Percentiles rank a stretch among this genome's conserved stretches.
Conservation (phyloP, 2,113 vertebrate species). For the Madoqua kirkii region DNA sequence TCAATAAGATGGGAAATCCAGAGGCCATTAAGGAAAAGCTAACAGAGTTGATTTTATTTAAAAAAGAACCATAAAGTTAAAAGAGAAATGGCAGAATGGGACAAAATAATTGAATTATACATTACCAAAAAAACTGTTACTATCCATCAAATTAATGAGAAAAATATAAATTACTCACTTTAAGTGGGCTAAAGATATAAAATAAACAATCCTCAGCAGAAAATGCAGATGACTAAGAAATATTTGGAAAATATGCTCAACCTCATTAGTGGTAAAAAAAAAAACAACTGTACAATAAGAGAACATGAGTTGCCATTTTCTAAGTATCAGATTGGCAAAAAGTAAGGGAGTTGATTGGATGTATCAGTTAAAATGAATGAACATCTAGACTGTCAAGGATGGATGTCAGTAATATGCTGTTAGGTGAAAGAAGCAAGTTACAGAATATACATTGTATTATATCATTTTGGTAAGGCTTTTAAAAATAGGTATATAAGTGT, state of each 20-base stretch:
- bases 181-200: slow-evolving; percentile 15
- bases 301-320: neutral
- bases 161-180: slow-evolving; percentile 4
- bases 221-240: neutral
- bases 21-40: neutral
- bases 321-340: neutral
- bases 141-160: neutral
- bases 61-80: neutral
- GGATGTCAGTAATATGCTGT: neutral
- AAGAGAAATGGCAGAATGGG: neutral
- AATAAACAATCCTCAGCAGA: neutral
- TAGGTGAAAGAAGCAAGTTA: neutral
- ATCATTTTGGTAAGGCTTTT: neutral
- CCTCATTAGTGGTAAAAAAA: neutral
- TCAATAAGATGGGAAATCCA: neutral
- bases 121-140: neutral
- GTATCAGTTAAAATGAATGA: neutral
- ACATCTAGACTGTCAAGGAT: neutral
- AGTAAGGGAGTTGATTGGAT: neutral
- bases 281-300: neutral
- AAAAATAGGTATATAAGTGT: neutral
- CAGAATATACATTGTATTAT: neutral
- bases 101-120: slow-evolving; percentile 9
- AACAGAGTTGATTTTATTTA: neutral
- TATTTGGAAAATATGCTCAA: neutral